Conservation (phyloP, 2,113 vertebrate species). For the Plecotus auritus region DNA sequence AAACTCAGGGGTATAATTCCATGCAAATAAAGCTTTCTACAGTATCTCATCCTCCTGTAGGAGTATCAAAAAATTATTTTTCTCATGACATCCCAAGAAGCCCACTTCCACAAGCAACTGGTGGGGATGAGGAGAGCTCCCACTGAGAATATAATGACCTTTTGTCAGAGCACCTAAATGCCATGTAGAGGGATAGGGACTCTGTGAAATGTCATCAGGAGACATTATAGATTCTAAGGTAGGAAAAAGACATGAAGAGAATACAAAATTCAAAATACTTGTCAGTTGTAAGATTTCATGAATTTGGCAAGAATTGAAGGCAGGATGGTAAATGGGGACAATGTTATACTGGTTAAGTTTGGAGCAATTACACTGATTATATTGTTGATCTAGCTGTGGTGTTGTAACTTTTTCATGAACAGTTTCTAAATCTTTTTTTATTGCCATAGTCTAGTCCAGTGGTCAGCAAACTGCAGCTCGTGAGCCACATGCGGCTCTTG, state of each 20-base stretch:
- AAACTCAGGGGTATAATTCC: background rate
- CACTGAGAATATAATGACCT: background rate
- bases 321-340: background rate
- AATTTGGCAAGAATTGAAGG: background rate
- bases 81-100: background rate
- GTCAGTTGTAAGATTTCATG: background rate
- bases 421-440: background rate
- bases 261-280: background rate
- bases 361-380: background rate
- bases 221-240: background rate
- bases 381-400: background rate
- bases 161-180: background rate
- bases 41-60: background rate
- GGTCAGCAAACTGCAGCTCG: no score
- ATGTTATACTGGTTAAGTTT: background rate
- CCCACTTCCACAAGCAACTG: background rate
- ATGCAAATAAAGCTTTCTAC: background rate
- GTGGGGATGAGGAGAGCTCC: background rate
- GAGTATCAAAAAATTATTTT: background rate
- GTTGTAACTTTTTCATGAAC: background rate
- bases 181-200: background rate
- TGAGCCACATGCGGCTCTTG: no score
- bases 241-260: background rate
- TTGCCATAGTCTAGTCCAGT: background rate
- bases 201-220: background rate